phyloP scores from a whole-genome alignment of 2,888 invertebrate genomes.

The Cerastoderma edule region DNA sequence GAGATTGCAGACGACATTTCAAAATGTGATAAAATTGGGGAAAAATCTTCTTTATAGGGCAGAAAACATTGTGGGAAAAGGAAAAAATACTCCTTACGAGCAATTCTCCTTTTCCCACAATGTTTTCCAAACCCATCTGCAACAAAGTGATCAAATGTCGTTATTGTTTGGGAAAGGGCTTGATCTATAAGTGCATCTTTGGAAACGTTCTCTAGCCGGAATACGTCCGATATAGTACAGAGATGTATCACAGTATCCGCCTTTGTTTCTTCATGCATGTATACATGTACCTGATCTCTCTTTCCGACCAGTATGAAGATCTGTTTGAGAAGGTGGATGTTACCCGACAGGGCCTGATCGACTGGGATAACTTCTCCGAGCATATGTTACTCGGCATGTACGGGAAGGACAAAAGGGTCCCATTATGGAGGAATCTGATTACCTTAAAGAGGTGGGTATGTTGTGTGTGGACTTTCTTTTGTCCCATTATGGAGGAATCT shows the following conservation, averaged over 20 bases:
- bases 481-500: not conserved
- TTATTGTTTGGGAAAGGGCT: not conserved
- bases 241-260: too few relatives aligned
- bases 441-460: constrained; percentile 3
- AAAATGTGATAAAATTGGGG: too few relatives aligned
- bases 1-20: too few relatives aligned
- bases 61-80: too few relatives aligned
- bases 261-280: too few relatives aligned
- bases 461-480: not conserved
- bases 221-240: too few relatives aligned
- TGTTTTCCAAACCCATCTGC: not conserved
- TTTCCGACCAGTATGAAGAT: not conserved
- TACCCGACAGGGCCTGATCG: constrained; percentile 4
- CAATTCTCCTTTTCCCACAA: not conserved
- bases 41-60: too few relatives aligned
- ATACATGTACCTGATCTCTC: not conserved
- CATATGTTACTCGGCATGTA: constrained; percentile 16
- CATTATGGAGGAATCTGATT: constrained; percentile 2
- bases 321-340: constrained; percentile 2
- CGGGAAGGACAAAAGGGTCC: constrained; percentile 16
- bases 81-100: too few relatives aligned
- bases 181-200: not conserved
- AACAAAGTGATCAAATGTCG: not conserved
- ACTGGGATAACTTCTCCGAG: constrained; percentile 21
- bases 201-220: not conserved